Percentiles rank a stretch among this genome's conserved stretches.
Conservation (phyloP, 2,888 invertebrate species). For the Cheilosia pagana region DNA sequence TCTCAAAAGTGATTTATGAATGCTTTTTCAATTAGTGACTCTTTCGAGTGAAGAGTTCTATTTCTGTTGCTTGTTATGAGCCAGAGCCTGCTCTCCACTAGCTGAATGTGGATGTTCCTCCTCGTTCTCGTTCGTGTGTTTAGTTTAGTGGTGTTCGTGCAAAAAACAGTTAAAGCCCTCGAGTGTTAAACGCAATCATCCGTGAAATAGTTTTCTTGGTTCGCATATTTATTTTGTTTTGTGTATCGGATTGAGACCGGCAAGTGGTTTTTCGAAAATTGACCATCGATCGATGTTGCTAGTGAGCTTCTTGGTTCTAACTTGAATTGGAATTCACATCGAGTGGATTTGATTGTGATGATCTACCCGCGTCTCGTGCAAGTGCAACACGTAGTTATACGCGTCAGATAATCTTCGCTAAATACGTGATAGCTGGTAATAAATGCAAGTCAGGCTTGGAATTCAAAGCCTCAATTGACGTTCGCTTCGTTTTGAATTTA, state of each 20-base stretch:
- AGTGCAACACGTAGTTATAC: not conserved
- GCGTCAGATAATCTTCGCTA: slow-evolving; percentile 12
- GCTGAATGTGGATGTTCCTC: slow-evolving; percentile 6
- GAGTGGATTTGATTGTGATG: not conserved
- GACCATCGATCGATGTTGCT: not conserved
- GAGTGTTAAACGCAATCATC: slow-evolving; percentile 56
- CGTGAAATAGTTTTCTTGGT: slow-evolving; percentile 54
- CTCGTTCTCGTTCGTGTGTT: slow-evolving; percentile 13
- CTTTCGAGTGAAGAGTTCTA: slow-evolving; percentile 6
- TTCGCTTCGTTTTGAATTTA: not conserved
- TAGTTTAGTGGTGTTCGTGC: slow-evolving; percentile 17
- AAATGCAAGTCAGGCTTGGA: slow-evolving; percentile 1
- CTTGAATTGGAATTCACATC: not conserved
- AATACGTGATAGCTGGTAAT: not conserved
- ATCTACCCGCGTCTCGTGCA: not conserved
- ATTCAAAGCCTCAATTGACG: slow-evolving; percentile 17
- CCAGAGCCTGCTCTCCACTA: not conserved
- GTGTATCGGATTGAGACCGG: not conserved
- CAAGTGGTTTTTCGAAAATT: slow-evolving; percentile 20
- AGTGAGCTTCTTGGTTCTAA: not conserved
- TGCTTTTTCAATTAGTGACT: slow-evolving; percentile 54
- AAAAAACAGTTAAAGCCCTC: slow-evolving; percentile 52
- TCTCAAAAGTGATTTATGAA: slow-evolving; percentile 48
- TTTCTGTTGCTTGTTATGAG: not conserved
- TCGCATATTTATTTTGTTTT: not conserved